A percentile compares a stretch with the other conserved stretches of the same genome.
These are phyloP conservation scores for Metacarcinus magister DNA, from an alignment of 2,888 invertebrate genomes.

Conservation along the genomic window DNA sequence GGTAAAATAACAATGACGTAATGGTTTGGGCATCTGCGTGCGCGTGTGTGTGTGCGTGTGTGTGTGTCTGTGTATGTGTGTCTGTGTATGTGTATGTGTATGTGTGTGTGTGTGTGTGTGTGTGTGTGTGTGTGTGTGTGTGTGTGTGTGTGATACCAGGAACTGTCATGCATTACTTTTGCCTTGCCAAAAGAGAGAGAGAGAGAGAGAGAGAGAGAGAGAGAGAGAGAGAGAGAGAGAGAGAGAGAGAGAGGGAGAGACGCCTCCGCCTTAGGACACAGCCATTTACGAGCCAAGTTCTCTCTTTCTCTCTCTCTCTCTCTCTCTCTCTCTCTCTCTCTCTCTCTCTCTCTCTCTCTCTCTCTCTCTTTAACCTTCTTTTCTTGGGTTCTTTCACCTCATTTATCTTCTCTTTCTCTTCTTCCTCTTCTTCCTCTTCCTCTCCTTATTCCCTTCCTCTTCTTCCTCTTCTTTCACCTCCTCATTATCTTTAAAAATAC, in stretches of 20 bases:
- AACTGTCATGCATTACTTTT: no score
- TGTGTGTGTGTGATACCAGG: no score
- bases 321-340: slow-evolving; percentile 9
- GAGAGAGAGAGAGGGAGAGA: slow-evolving; percentile 26
- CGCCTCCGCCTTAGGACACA: not conserved
- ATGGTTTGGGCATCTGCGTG: not conserved
- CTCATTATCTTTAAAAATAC: not conserved
- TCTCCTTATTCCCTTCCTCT: not conserved
- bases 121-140: no score
- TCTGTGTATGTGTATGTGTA: not conserved
- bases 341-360: slow-evolving; percentile 26
- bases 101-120: slow-evolving; percentile 16
- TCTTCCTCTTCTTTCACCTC: not conserved
- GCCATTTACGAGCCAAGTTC: not conserved
- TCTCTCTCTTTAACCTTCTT: not conserved
- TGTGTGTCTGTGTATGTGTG: not conserved
- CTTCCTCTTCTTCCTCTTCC: not conserved
- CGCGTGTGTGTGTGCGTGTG: not conserved
- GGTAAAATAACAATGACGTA: not conserved
- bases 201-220: not conserved
- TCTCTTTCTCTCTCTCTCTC: not conserved
- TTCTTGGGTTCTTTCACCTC: not conserved
- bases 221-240: slow-evolving; percentile 26
- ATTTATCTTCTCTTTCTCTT: not conserved
- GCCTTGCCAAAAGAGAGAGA: not conserved